These are phyloP conservation scores for Okapia johnstoni DNA, from an alignment of 2,113 vertebrate genomes.

Conservation along the genomic window DNA sequence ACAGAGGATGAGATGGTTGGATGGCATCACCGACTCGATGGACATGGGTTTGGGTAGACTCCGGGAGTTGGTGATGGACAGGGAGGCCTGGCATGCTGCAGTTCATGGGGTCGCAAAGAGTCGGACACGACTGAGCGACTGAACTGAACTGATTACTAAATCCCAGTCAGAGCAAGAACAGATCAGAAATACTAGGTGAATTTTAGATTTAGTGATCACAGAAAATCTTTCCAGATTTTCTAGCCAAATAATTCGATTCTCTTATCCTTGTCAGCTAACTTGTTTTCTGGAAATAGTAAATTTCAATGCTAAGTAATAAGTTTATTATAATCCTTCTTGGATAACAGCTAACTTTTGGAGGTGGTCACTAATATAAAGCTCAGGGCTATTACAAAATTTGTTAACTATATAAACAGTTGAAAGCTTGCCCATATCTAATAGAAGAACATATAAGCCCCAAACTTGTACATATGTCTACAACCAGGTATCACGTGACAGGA, in stretches of 20 bases:
- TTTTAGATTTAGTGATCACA: slow-evolving; percentile 22
- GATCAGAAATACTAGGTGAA: not conserved
- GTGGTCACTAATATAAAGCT: not conserved
- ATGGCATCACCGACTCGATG: no score
- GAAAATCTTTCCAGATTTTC: slow-evolving; percentile 13
- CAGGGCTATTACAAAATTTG: not conserved
- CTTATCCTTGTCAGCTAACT: not conserved
- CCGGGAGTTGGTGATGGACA: no score
- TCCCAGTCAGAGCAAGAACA: not conserved
- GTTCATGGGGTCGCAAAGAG: no score
- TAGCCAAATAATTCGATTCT: not conserved
- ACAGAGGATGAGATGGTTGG: no score
- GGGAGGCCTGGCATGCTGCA: no score
- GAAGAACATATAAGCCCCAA: not conserved
- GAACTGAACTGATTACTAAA: no score
- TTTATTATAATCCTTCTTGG: slow-evolving; percentile 12
- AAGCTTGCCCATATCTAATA: not conserved
- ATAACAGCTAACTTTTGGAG: not conserved
- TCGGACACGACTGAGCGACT: no score
- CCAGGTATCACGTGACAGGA: not conserved
- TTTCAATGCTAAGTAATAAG: not conserved
- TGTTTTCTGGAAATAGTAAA: slow-evolving; percentile 9
- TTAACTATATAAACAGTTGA: not conserved
- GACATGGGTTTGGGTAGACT: no score
- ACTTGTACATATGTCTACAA: not conserved